A percentile compares a stretch with the other conserved stretches of the same genome.
These are phyloP conservation scores for Carollia perspicillata DNA, from an alignment of 2,113 vertebrate species.

Conservation along the genomic window DNA sequence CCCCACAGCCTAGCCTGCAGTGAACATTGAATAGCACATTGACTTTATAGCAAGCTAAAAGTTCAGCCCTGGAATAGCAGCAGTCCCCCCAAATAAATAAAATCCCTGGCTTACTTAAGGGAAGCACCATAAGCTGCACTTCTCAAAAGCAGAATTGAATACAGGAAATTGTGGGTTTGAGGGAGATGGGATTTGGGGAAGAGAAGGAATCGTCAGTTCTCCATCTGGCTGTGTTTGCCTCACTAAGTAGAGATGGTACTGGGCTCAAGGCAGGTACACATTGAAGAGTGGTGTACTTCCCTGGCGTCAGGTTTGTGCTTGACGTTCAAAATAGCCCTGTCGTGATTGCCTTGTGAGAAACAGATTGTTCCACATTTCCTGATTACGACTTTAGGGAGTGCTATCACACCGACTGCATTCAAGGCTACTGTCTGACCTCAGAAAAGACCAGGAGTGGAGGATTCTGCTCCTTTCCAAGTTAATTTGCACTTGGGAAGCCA, in stretches of 20 bases:
- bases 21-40: constrained; percentile 83
- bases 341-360: constrained; percentile 85
- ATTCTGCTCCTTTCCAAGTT: not conserved
- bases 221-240: not conserved
- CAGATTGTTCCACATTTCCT: constrained; percentile 85
- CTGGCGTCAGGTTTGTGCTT: constrained; percentile 69
- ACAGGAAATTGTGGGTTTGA: accelerated
- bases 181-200: not conserved
- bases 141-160: not conserved
- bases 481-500: not conserved
- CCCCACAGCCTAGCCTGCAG: constrained; percentile 75
- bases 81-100: constrained; percentile 17
- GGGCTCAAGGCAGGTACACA: not conserved
- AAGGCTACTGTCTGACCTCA: constrained; percentile 86
- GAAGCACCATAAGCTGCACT: not conserved
- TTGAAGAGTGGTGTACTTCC: constrained; percentile 11
- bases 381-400: constrained; percentile 88
- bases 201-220: not conserved
- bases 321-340: constrained; percentile 80
- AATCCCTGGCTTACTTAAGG: constrained; percentile 51
- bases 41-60: constrained; percentile 83
- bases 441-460: constrained; percentile 61
- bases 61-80: constrained; percentile 67
- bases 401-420: constrained; percentile 79
- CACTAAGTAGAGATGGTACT: constrained; percentile 1